phyloP scores from a whole-genome alignment of 2,888 invertebrate genomes.

The Epirrhoe tristata region DNA sequence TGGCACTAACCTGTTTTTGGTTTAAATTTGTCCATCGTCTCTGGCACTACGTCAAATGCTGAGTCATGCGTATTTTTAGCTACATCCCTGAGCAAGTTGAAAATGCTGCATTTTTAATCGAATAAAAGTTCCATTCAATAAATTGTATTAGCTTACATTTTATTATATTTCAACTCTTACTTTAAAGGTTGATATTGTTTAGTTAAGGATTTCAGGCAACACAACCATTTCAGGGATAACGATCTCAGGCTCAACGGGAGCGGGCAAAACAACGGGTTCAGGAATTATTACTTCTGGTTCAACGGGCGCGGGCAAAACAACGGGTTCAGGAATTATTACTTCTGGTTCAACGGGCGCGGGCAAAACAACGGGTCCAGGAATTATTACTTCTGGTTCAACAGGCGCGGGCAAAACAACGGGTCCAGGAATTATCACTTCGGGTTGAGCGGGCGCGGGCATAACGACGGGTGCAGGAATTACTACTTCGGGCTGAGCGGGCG shows the following conservation, averaged over 20 bases:
- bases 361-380: constrained; percentile 7
- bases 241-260: constrained; percentile 9
- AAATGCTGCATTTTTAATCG: constrained; percentile 17
- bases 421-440: constrained; percentile 6
- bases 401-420: constrained; percentile 8
- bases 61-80: constrained; percentile 63
- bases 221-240: constrained; percentile 23
- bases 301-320: constrained; percentile 12
- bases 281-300: constrained; percentile 7
- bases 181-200: constrained; percentile 8
- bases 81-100: constrained; percentile 28
- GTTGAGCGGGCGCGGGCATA: neutral
- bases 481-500: constrained; percentile 1
- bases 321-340: constrained; percentile 6
- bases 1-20: constrained; percentile 15
- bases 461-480: constrained; percentile 4
- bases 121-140: neutral
- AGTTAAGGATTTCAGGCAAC: constrained; percentile 25
- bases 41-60: constrained; percentile 57
- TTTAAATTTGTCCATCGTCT: constrained; percentile 4
- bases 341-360: constrained; percentile 10
- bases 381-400: neutral
- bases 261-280: constrained; percentile 12
- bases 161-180: neutral
- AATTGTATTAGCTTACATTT: neutral